Evolutionary conservation across 92 coral and sea anemone genomes (phyloP).

Genomic region (Parazoanthus darwini): DNA sequence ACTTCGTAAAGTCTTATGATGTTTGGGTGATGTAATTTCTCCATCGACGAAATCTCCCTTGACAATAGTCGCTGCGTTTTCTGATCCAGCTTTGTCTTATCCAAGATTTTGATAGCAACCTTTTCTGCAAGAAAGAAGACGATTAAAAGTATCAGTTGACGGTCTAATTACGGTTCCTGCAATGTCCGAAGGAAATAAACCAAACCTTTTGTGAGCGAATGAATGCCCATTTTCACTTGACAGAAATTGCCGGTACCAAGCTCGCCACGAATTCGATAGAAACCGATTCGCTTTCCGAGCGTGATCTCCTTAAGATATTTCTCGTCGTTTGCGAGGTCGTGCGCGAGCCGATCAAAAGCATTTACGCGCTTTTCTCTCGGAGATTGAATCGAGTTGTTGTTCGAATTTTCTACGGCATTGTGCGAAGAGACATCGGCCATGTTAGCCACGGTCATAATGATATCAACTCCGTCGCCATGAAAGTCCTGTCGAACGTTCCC

Average conservation of each 20-base stretch:
- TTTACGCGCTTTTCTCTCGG: conserved; percentile 70
- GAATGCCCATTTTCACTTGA: conserved; percentile 99
- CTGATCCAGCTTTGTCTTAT: conserved; percentile 95
- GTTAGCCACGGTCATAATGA: conserved; percentile 83
- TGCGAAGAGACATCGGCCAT: conserved; percentile 82
- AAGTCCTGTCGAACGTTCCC: conserved; percentile 38
- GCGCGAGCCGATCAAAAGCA: conserved; percentile 82
- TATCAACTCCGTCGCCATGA: conserved; percentile 41
- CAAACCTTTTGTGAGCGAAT: conserved; percentile 91
- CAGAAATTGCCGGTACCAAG: conserved; percentile 98
- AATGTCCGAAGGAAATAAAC: not conserved
- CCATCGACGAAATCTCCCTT: conserved; percentile 97
- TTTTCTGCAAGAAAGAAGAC: conserved; percentile 74
- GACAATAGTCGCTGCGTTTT: conserved; percentile 95
- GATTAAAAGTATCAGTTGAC: not conserved
- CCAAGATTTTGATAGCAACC: conserved; percentile 96
- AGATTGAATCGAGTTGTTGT: conserved; percentile 54
- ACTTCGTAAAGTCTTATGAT: conserved; percentile 94
- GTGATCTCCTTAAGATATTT: conserved; percentile 87
- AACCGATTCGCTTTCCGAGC: conserved; percentile 96
- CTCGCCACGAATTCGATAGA: conserved; percentile 97
- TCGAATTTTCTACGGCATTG: conserved; percentile 56
- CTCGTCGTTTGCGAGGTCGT: conserved; percentile 84
- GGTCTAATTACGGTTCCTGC: not conserved
- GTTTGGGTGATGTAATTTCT: conserved; percentile 95